Evolutionary conservation across 2,888 invertebrate species (phyloP).

Genomic region (Danaus chrysippus): DNA sequence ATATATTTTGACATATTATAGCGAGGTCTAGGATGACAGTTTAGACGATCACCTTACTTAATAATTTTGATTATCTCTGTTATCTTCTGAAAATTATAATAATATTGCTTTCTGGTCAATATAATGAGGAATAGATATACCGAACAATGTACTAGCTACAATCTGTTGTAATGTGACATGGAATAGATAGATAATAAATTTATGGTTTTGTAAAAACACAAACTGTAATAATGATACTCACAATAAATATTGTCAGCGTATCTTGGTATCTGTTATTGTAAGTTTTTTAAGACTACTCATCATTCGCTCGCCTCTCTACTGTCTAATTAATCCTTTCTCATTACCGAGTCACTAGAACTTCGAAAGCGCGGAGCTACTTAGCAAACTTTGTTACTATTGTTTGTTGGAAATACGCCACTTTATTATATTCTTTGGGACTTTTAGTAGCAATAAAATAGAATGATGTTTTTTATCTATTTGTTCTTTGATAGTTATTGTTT

Average conservation of each 20-base stretch:
- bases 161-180: too few relatives aligned
- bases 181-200: too few relatives aligned
- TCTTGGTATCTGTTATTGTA: slow-evolving; percentile 11
- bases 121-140: too few relatives aligned
- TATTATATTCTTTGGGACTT: slow-evolving; percentile 13
- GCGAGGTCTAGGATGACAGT: too few relatives aligned
- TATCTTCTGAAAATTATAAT: too few relatives aligned
- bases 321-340: slow-evolving; percentile 32
- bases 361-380: slow-evolving; percentile 21
- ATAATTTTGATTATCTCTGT: too few relatives aligned
- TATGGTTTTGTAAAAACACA: too few relatives aligned
- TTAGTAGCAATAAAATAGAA: slow-evolving; percentile 9
- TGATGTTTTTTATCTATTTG: neutral
- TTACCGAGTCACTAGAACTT: slow-evolving; percentile 26
- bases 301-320: slow-evolving; percentile 17
- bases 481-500: neutral
- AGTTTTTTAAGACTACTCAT: slow-evolving; percentile 22
- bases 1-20: too few relatives aligned
- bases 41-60: too few relatives aligned
- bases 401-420: slow-evolving; percentile 20
- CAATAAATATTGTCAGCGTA: neutral
- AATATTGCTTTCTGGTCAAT: too few relatives aligned
- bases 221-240: too few relatives aligned
- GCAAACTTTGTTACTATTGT: slow-evolving; percentile 21
- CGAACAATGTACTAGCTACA: too few relatives aligned